Evolutionary conservation across 2,113 vertebrate genomes (phyloP), one percentile per base, ranked within the genome.

Genomic region (Brachyhypopomus occidentalis): DNA sequence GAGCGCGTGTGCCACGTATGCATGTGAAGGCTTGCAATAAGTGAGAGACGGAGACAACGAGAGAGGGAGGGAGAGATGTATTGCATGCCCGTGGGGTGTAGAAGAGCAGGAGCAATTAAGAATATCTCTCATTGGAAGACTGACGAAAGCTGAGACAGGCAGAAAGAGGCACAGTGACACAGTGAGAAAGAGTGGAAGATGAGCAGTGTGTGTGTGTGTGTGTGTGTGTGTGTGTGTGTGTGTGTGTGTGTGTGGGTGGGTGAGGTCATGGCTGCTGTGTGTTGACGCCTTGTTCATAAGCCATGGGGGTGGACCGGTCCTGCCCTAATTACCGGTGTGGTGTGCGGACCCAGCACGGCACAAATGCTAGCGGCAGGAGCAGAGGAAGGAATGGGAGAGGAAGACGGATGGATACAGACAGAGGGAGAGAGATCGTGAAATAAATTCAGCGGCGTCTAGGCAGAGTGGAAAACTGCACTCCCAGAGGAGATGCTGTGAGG

Each of bases 371-470:
- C 12, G 12, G 12, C 45, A 38, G 22, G 27, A 64, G 62, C 30
- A 74, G 41, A 3, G 14, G 70, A 20, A 30, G n/a, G 66, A 22
- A 45, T 30, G n/a, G 14, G 36, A 71, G 41, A 64, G 71, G 77
- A 69, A 75, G 74, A 36, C 16, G 78, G 14, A 69, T 74, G 36
- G 60, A 45, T 23, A 64, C 41, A 36, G 72, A 69, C 41, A 86
- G 85, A 84, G 67, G 79, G 84, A 67, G 76, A 87, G 75, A 83
- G 27, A 64, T 78, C 34, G 30, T 79, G 81, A 75, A 75, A 4
- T 67, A 85, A 73, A 2, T 81, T 69, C 20, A 59, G 30, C 20
- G 36, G 7, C 2, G 41, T 48, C 3, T 2, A n/a, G 25, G 5
- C 66, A 62, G 59, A n/a, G 58, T 48, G n/a, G 48, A 56, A 16